Evolutionary conservation across 2,113 vertebrate species (phyloP).

Genomic region (Zingel zingel): DNA sequence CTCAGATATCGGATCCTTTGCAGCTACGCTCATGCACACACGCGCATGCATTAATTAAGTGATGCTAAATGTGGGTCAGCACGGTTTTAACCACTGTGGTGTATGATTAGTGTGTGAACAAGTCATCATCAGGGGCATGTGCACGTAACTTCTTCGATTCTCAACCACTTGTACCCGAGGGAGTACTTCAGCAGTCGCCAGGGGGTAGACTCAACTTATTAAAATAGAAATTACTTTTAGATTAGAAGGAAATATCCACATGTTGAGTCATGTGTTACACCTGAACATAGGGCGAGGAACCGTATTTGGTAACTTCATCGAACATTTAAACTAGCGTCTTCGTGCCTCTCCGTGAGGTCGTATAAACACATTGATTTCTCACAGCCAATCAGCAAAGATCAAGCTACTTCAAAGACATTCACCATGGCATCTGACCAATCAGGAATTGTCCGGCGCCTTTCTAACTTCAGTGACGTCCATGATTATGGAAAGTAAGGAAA

Average conservation of each 20-base stretch:
- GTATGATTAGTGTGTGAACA: slow-evolving; percentile 65
- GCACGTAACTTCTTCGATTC: slow-evolving; percentile 17
- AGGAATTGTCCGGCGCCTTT: no score
- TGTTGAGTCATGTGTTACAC: neutral
- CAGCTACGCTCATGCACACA: slow-evolving; percentile 8
- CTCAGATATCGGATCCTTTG: slow-evolving; percentile 39
- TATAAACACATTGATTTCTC: no score
- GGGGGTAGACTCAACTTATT: neutral
- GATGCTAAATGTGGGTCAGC: slow-evolving; percentile 69
- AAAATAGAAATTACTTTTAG: neutral
- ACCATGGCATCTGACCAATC: no score
- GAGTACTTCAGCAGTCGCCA: neutral
- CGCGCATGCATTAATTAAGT: slow-evolving; percentile 43
- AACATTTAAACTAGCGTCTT: no score
- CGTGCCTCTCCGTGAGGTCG: no score
- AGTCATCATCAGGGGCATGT: slow-evolving; percentile 43
- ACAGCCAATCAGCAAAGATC: no score
- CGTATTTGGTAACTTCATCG: no score
- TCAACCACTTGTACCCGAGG: neutral
- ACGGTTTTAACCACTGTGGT: slow-evolving; percentile 29
- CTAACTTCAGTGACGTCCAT: no score
- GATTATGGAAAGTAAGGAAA: no score
- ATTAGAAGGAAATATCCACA: neutral
- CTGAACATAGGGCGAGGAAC: neutral
- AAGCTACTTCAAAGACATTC: no score